These are phyloP conservation scores for Tuberolachnus salignus DNA, from an alignment of 2,888 invertebrate species.

Conservation along the genomic window DNA sequence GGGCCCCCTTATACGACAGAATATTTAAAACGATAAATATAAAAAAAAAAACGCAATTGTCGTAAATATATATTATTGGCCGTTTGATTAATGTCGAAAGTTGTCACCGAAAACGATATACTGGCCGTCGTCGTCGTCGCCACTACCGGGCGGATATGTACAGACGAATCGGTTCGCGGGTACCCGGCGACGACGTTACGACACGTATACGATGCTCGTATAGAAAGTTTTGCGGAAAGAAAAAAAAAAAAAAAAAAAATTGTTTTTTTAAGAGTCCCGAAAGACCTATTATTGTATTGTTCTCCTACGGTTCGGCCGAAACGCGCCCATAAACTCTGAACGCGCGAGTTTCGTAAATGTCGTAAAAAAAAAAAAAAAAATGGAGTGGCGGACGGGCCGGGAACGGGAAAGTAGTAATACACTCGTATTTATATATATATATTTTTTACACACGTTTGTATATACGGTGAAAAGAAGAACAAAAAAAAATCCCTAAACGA, in stretches of 20 bases:
- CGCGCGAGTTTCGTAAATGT: neutral
- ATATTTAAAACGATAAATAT: neutral
- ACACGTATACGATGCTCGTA: too few relatives aligned
- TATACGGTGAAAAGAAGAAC: too few relatives aligned
- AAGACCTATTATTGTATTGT: neutral
- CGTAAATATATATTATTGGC: too few relatives aligned
- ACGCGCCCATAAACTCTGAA: neutral
- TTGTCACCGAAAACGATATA: neutral
- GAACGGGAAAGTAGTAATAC: neutral
- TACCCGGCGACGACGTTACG: neutral
- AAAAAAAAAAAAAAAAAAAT: too few relatives aligned
- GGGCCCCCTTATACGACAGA: too few relatives aligned
- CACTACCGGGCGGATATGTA: neutral
- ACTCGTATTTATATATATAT: too few relatives aligned
- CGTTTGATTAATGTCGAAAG: neutral
- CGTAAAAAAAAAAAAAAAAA: neutral
- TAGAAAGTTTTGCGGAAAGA: neutral
- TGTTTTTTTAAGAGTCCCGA: neutral
- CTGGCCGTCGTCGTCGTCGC: neutral
- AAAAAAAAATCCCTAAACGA: neutral
- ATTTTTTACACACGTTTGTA: too few relatives aligned
- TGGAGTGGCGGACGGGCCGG: too few relatives aligned
- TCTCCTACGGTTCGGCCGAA: neutral
- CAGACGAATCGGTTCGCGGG: neutral
- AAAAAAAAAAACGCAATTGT: neutral